Base-by-base conservation (phyloP, 2,888 invertebrate genomes). In the Ochropleura plecta region DNA sequence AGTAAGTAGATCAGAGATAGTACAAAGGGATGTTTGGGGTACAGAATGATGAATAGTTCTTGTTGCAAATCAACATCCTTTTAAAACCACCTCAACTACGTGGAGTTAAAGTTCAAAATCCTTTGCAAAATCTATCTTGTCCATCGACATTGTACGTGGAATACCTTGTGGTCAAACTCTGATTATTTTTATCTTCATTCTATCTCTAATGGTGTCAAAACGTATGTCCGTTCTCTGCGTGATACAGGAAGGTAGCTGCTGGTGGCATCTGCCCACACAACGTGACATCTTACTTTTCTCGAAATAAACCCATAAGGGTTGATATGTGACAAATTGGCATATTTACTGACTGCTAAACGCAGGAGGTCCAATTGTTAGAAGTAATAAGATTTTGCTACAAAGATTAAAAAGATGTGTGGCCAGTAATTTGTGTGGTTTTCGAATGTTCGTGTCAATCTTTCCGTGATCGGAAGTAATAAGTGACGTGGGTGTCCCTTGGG, bases 121-220 rank as follows among this genome's bases (percentile, higher is more conserved):
- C 83, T 77, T 91, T 60, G 70, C 57, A 57, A 75, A 59, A 18
- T 44, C 18, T 10, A 10, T 40, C 62, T 46, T 78, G 72, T 66
- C 68, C 62, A 63, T 71, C 67, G 78, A 79, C 78, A 81, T 73
- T 69, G 86, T 86, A 85, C 86, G 85, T 86, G 82, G 86, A 85
- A 85, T 85, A 84, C 81, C 86, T 90, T 93, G 93, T 94, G 95
- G 96, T 95, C 95, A 95, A 93, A 90, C 88, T 84, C 88, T 95
- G 95, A 96, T 95, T 95, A 95, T 94, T 92, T 92, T 95, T 96
- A 95, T 95, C 95, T 93, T 67, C 76, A 68, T 84, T 83, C 87
- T 94, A 96, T 96, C 96, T 93, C 78, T 92, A 94, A 95, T 93
- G 92, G 96, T 94, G 96, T 96, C 95, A 96, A 96, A 96, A 95